Base-by-base conservation (phyloP, 2,888 invertebrate genomes). In the Metacarcinus magister region DNA sequence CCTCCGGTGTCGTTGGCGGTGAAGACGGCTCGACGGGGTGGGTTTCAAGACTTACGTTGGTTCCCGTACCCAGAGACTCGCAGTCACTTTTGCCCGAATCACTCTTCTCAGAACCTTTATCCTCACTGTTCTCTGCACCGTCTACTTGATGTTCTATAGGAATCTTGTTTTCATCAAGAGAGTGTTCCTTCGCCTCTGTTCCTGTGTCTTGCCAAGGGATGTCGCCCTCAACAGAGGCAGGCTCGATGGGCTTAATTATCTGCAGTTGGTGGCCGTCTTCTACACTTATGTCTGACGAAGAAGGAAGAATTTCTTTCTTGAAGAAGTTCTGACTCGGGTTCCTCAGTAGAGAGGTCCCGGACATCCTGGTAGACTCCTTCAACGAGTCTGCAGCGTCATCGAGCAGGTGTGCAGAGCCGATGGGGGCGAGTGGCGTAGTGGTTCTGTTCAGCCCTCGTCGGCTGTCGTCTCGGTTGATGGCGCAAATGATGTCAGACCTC, bases 401-500 rank as follows among this genome's bases (percentile, higher is more conserved):
- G 32, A 32, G 91, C 28, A 46, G 91, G 75, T 28, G 75, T 3
- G 39, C 3, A 1, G 44, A 48, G 92, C 48, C 54, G 87, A 32
- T 23, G 54, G 54, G 93, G 75, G 19, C 43, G 67, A n/a, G 87
- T n/a, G 32, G 87, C 87, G 87, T 39, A 5, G 39, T n/a, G 39
- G 32, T 39, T 39, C 13, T 39, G 5, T 39, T 39, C 87, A 87
- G 87, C 8, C 5, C 13, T 32, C 46, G n/a, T 19, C 92, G 90
- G 19, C 23, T 46, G 10, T 43, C 89, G 95, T 92, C 39, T 10
- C 95, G 95, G 46, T 44, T 95, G 95, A 95, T 95, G 92, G 92
- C 95, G 46, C 95, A 90, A n/a, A 95, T 95, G 95, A 95, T 95
- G 92, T 95, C 95, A 75, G 95, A 95, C 75, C 95, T 95, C 75